Evolutionary conservation across 2,797 vertebrate genomes (phyloP).

Genomic region (Antennarius maculatus): DNA sequence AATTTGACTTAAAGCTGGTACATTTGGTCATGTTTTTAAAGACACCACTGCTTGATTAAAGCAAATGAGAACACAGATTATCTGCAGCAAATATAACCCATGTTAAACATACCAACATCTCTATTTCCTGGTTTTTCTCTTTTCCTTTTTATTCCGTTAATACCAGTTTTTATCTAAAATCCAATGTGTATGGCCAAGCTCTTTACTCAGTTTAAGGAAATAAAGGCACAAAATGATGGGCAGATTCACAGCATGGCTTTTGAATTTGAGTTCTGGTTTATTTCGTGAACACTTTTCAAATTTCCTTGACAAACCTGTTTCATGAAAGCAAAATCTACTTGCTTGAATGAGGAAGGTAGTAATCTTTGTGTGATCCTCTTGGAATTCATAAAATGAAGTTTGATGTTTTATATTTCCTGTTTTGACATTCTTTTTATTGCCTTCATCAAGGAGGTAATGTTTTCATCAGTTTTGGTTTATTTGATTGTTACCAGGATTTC

Average conservation of each 20-base stretch:
- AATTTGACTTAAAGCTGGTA: background rate
- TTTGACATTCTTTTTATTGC: background rate
- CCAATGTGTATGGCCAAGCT: background rate
- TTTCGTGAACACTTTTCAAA: background rate
- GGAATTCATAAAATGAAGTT: no score
- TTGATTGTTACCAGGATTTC: no score
- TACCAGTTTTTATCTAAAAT: background rate
- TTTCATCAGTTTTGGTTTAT: no score
- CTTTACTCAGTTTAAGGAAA: background rate
- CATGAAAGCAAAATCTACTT: no score
- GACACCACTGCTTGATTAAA: background rate
- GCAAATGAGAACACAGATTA: background rate
- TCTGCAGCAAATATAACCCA: constrained; percentile 1
- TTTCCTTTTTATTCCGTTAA: background rate
- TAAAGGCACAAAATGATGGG: background rate
- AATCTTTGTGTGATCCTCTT: no score
- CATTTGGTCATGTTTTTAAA: constrained; percentile 6
- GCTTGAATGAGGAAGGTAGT: no score
- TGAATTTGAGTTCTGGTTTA: background rate
- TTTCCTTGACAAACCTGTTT: background rate
- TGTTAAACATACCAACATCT: background rate
- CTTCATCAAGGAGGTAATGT: no score
- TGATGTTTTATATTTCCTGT: no score
- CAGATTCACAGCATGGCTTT: background rate
- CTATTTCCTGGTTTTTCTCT: background rate